phyloP scores from a whole-genome alignment of 2,888 invertebrate species.

The Campaea margaritaria region DNA sequence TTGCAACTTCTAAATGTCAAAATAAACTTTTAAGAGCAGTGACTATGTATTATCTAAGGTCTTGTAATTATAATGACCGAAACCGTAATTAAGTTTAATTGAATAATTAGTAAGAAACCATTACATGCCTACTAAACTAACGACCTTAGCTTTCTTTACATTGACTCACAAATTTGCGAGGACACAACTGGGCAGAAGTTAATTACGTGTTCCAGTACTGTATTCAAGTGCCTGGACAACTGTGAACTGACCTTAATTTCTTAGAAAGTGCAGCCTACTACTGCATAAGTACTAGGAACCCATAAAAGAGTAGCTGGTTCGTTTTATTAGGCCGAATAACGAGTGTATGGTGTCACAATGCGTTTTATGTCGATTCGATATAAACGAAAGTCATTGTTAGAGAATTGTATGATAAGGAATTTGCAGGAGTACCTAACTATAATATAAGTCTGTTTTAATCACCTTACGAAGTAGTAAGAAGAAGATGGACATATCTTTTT shows the following conservation, averaged over 20 bases:
- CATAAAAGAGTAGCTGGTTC: conserved; percentile 26
- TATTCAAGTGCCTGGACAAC: conserved; percentile 13
- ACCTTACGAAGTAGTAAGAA: neutral
- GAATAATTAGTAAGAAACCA: no score
- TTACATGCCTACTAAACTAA: neutral
- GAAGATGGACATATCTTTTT: conserved; percentile 10
- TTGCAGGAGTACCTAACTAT: neutral
- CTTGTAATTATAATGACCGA: no score
- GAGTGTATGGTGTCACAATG: conserved; percentile 25
- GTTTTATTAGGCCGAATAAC: conserved; percentile 23
- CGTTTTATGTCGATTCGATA: conserved; percentile 18
- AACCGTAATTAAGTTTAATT: no score
- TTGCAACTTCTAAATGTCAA: no score
- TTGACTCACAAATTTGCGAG: conserved; percentile 1
- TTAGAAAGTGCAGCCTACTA: conserved; percentile 32
- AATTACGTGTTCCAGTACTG: conserved; percentile 13
- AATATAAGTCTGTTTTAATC: no score
- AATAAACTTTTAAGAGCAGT: no score
- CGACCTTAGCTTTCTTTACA: neutral
- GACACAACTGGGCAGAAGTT: conserved; percentile 3
- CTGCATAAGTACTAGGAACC: conserved; percentile 34
- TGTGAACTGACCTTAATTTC: conserved; percentile 24
- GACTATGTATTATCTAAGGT: no score
- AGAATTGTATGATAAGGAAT: conserved; percentile 3
- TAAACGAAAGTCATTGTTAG: conserved; percentile 17